These are phyloP conservation scores for Corythornis leucogaster DNA, from an alignment of 2,797 vertebrate genomes.

Conservation along the genomic window DNA sequence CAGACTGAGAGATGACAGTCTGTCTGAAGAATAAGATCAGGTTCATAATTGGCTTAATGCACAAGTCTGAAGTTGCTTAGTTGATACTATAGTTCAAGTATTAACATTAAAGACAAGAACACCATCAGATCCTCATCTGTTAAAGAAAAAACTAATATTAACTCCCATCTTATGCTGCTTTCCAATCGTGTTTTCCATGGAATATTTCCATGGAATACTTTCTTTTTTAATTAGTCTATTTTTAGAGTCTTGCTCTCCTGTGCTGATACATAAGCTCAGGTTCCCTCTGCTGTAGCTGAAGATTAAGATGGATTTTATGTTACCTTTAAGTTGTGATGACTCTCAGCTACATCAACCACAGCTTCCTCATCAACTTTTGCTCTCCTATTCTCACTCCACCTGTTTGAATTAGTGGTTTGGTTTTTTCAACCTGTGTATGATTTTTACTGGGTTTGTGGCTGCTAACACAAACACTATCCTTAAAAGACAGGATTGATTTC, in stretches of 20 bases:
- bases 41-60: constrained; percentile 22
- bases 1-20: not conserved
- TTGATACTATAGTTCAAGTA: not conserved
- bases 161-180: not conserved
- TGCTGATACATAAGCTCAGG: rapidly evolving
- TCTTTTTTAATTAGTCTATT: not conserved
- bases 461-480: not conserved
- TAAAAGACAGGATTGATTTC: not conserved
- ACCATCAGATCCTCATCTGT: not conserved
- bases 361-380: not conserved
- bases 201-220: rapidly evolving
- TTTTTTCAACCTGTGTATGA: not conserved
- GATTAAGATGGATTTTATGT: not conserved
- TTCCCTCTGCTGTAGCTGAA: rapidly evolving
- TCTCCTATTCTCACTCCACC: not conserved
- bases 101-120: not conserved
- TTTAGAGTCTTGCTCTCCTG: not conserved
- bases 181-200: not conserved
- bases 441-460: not conserved
- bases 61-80: not conserved
- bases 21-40: not conserved
- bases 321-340: not conserved
- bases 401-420: not conserved
- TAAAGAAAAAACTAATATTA: not conserved
- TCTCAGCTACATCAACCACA: not conserved